phyloP scores from a whole-genome alignment of 1,140 invertebrate genomes.

The Campoletis sonorensis region DNA sequence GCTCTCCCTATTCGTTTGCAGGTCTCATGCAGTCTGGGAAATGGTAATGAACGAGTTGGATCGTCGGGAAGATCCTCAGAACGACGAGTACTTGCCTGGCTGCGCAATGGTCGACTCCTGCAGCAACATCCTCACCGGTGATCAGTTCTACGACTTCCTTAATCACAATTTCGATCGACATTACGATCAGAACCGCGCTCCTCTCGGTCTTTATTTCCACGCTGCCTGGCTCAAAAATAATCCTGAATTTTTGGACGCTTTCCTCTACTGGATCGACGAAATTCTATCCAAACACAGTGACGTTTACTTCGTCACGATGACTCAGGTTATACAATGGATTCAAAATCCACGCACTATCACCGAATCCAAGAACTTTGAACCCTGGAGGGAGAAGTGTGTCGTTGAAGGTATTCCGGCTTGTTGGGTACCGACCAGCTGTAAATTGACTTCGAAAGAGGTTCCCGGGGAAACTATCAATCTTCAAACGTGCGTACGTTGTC shows the following conservation, averaged over 20 bases:
- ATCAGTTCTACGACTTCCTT: constrained; percentile 97
- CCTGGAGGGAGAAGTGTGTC: constrained; percentile 94
- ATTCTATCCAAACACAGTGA: constrained; percentile 91
- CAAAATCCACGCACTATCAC: constrained; percentile 91
- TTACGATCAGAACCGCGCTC: constrained; percentile 95
- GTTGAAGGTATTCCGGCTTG: constrained; percentile 88
- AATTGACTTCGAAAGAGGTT: constrained; percentile 93
- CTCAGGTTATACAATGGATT: constrained; percentile 97
- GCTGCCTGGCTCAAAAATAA: constrained; percentile 97
- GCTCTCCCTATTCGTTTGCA: constrained; percentile 41
- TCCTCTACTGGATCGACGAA: constrained; percentile 97
- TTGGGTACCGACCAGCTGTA: constrained; percentile 93
- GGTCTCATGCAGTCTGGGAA: constrained; percentile 94
- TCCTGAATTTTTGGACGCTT: constrained; percentile 93
- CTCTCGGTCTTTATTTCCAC: constrained; percentile 96
- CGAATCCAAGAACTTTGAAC: constrained; percentile 93
- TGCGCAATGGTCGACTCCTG: constrained; percentile 98
- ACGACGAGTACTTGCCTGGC: constrained; percentile 94
- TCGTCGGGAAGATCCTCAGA: constrained; percentile 92
- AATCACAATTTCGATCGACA: constrained; percentile 97
- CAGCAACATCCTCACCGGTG: constrained; percentile 93
- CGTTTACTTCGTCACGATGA: constrained; percentile 98
- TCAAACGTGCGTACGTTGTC: constrained; percentile 94
- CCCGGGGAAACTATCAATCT: constrained; percentile 95
- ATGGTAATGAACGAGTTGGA: constrained; percentile 99